A percentile compares a stretch with the other conserved stretches of the same genome.
These are phyloP conservation scores for Rhynchomys soricoides DNA, from an alignment of 2,113 vertebrate genomes.

Conservation along the genomic window DNA sequence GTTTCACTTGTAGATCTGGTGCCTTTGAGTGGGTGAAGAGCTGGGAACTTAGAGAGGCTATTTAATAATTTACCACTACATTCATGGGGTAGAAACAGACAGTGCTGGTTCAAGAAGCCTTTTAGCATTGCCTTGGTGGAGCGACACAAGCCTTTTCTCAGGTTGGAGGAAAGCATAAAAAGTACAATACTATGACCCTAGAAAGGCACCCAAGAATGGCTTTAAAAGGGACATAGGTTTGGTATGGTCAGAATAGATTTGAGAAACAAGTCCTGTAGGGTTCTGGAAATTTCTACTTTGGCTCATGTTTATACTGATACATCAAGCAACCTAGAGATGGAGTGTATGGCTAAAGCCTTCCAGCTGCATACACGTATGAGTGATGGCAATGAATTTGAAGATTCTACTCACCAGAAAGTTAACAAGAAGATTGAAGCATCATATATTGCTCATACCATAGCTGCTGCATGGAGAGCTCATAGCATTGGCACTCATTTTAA, in stretches of 20 bases:
- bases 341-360: slow-evolving; percentile 90
- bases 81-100: background rate
- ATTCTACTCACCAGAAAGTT: slow-evolving; percentile 96
- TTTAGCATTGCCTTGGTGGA: background rate
- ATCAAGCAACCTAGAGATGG: background rate
- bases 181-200: slow-evolving; percentile 95
- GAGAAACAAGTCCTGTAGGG: slow-evolving; percentile 95
- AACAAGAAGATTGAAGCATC: slow-evolving; percentile 92
- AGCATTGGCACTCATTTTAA: slow-evolving; percentile 97
- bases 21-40: too few species aligned
- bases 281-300: slow-evolving; percentile 85
- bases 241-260: slow-evolving; percentile 94
- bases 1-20: too few species aligned
- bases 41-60: too few species aligned
- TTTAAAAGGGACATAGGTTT: slow-evolving; percentile 96
- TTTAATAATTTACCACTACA: too few species aligned
- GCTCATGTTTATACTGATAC: background rate
- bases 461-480: slow-evolving; percentile 95
- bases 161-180: slow-evolving; percentile 90
- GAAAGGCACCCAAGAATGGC: slow-evolving; percentile 95
- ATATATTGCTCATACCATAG: slow-evolving; percentile 77
- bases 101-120: background rate
- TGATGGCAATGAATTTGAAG: slow-evolving; percentile 95
- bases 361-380: slow-evolving; percentile 95
- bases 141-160: background rate